Evolutionary conservation across 2,888 invertebrate genomes (phyloP), one percentile per base, ranked within the genome.

Genomic region (Pachliopta kotzebuea): DNA sequence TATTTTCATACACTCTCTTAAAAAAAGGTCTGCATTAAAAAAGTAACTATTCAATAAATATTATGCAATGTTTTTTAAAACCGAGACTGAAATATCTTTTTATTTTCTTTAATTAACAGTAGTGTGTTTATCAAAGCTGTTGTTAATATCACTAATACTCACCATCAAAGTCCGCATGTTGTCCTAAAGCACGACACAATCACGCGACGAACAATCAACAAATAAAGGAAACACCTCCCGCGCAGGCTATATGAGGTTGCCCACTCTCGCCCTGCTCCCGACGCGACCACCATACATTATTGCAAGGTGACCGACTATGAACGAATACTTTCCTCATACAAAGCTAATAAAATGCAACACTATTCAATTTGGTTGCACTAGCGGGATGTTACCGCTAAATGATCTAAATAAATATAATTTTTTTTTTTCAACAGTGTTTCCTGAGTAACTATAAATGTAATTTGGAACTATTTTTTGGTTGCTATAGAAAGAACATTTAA

Each of bases 181-280:
- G 87, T 84, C 81, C 84, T 79, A 78, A 73, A 70, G 80, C 77
- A 89, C 90, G 90, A 85, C 90, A 88, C 90, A 79, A 79, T 76
- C 85, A 86, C 86, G 81, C 80, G 77, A 79, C 84, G 84, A 76
- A 86, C 89, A 76, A 89, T 81, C 77, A 85, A 86, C 90, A 91
- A 91, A 91, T 91, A 91, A 90, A 90, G 88, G 88, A 86, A 83
- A 79, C 78, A 74, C 79, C 85, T 83, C 86, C 85, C 81, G 87
- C 89, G 82, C 89, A 73, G 76, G 84, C 88, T 91, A 85, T 91
- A 88, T 83, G 90, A 89, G 88, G 87, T 85, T 88, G 90, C 90
- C 90, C 90, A 86, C 90, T 90, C 90, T 88, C 86, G 87, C 86
- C 87, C 85, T 83, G 86, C 76, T 76, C 79, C 80, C 75, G 82